Evolutionary conservation across 2,888 invertebrate species (phyloP).

Genomic region (Catocala nupta): DNA sequence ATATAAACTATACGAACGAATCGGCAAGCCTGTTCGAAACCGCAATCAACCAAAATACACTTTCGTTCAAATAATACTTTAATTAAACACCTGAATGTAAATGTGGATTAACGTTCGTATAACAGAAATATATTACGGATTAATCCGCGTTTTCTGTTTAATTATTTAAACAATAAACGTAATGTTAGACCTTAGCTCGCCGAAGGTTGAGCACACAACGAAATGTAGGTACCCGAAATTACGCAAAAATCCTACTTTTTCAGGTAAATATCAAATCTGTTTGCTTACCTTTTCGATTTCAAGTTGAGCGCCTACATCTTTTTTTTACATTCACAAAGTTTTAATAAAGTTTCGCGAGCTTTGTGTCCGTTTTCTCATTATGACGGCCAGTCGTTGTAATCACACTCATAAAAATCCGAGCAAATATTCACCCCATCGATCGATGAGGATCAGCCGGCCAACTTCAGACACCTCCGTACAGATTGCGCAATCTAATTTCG

Average conservation of each 20-base stretch:
- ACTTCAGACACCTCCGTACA: conserved; percentile 51
- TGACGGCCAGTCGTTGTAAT: conserved; percentile 31
- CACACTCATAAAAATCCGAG: conserved; percentile 52
- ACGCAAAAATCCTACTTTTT: conserved; percentile 37
- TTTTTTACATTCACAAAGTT: conserved; percentile 30
- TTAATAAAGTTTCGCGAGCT: conserved; percentile 35
- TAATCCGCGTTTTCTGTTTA: conserved; percentile 39
- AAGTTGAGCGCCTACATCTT: conserved; percentile 9
- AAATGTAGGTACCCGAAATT: conserved; percentile 40
- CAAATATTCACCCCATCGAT: conserved; percentile 49
- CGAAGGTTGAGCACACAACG: conserved; percentile 23
- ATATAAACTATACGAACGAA: neutral
- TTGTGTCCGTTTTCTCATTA: conserved; percentile 43
- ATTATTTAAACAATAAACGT: conserved; percentile 41
- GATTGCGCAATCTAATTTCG: conserved; percentile 57
- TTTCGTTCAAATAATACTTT: conserved; percentile 10
- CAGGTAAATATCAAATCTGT: conserved; percentile 36
- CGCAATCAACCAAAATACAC: conserved; percentile 6
- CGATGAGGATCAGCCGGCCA: conserved; percentile 44
- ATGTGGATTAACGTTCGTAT: conserved; percentile 21
- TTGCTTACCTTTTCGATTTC: conserved; percentile 34
- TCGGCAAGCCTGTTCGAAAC: conserved; percentile 5
- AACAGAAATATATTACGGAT: conserved; percentile 41
- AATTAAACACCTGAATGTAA: conserved; percentile 16
- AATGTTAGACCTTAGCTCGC: conserved; percentile 29